A percentile compares a stretch with the other conserved stretches of the same genome.
Conservation (phyloP, 2,113 vertebrate species). For the Chaetops frenatus region DNA sequence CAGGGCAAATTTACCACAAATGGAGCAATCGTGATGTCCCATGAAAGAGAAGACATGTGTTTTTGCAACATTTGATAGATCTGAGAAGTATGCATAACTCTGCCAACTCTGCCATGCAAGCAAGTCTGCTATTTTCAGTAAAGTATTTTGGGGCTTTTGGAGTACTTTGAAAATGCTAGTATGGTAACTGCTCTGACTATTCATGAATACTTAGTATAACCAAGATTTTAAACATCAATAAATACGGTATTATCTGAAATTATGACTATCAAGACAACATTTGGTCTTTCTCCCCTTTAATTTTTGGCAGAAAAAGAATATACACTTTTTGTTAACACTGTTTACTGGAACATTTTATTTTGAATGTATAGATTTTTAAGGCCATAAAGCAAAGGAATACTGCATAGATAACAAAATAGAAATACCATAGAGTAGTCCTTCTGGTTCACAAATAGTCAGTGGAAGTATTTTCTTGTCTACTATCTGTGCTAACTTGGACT, state of each 20-base stretch:
- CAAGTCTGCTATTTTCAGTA: slow-evolving; percentile 12
- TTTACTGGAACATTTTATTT: background rate
- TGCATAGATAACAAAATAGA: background rate
- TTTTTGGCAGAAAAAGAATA: background rate
- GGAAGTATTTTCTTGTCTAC: background rate
- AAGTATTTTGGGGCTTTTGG: background rate
- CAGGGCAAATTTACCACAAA: slow-evolving; percentile 37
- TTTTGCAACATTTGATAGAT: slow-evolving; percentile 29
- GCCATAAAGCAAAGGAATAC: background rate
- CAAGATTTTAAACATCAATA: background rate
- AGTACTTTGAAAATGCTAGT: background rate
- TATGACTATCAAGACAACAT: background rate
- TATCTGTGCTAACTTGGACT: background rate
- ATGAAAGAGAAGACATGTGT: background rate
- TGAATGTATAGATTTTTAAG: background rate
- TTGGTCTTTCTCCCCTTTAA: background rate
- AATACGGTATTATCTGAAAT: background rate
- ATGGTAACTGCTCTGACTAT: background rate
- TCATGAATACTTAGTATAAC: background rate
- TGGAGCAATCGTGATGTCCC: slow-evolving; percentile 12
- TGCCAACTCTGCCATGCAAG: background rate
- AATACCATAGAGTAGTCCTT: background rate
- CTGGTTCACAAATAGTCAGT: background rate
- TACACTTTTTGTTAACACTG: background rate
- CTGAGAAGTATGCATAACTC: slow-evolving; percentile 3